A percentile compares a stretch with the other conserved stretches of the same genome.
phyloP scores from a whole-genome alignment of 2,113 vertebrate genomes.

The Lasiurus borealis region DNA sequence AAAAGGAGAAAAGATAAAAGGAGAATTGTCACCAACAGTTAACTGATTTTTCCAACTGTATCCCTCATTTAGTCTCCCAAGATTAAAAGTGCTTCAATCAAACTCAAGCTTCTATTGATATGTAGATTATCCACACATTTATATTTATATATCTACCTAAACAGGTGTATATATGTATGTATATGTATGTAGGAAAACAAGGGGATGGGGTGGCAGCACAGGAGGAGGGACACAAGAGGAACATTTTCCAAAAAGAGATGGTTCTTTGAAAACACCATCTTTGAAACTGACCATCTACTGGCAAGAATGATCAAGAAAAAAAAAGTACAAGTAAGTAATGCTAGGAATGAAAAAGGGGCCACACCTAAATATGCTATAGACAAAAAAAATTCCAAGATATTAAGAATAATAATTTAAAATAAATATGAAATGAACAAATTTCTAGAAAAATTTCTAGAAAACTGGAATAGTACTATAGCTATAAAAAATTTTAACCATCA shows the following conservation, averaged over 20 bases:
- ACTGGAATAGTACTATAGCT: constrained; percentile 10
- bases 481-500: constrained; percentile 18
- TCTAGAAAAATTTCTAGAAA: constrained; percentile 29
- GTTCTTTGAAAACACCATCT: not conserved
- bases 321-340: not conserved
- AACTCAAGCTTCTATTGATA: constrained; percentile 17
- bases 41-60: not conserved
- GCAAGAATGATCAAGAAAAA: not conserved
- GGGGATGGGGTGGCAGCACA: not conserved
- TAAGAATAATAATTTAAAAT: constrained; percentile 43
- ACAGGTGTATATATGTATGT: not conserved
- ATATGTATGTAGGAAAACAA: not conserved
- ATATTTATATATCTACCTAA: not conserved
- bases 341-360: not conserved
- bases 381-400: not conserved
- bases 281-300: not conserved
- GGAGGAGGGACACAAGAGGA: not conserved
- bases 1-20: not conserved
- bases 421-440: not conserved
- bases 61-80: constrained; percentile 16
- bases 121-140: not conserved
- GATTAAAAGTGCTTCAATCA: constrained; percentile 9
- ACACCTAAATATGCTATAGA: not conserved
- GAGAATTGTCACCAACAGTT: not conserved
- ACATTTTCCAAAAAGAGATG: not conserved